These are phyloP conservation scores for Drosophila lutescens DNA, from an alignment of 2,888 invertebrate species.

Conservation along the genomic window DNA sequence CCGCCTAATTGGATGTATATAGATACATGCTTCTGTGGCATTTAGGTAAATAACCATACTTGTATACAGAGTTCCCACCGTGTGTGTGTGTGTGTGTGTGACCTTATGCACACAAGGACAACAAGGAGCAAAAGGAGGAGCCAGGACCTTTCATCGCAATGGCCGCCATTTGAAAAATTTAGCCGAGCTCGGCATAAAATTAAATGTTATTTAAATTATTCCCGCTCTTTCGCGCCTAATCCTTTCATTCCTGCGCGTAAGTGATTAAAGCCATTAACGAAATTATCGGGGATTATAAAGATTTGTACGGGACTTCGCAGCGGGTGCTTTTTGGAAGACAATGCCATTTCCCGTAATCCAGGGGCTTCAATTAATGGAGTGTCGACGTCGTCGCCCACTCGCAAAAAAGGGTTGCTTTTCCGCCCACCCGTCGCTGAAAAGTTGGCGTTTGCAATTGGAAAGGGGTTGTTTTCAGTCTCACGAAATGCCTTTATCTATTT, in stretches of 20 bases:
- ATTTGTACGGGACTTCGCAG: constrained; percentile 71
- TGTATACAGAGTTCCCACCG: constrained; percentile 1
- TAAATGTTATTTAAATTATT: constrained; percentile 51
- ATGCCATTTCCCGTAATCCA: constrained; percentile 83
- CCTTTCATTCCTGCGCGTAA: constrained; percentile 65
- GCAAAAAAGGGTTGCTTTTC: constrained; percentile 51
- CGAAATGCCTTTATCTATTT: neutral
- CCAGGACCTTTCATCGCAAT: constrained; percentile 60
- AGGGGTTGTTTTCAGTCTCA: constrained; percentile 9
- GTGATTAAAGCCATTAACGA: constrained; percentile 84
- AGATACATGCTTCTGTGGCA: constrained; percentile 43
- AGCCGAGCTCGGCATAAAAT: constrained; percentile 43
- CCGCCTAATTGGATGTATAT: constrained; percentile 74
- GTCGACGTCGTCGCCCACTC: constrained; percentile 58
- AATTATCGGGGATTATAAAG: constrained; percentile 83
- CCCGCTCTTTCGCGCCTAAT: constrained; percentile 26
- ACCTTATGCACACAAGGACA: constrained; percentile 57
- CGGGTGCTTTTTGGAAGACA: constrained; percentile 75
- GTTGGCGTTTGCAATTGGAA: constrained; percentile 3
- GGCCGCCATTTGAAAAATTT: constrained; percentile 53
- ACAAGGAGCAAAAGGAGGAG: constrained; percentile 62
- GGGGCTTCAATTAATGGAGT: constrained; percentile 83
- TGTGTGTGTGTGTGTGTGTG: constrained; percentile 25
- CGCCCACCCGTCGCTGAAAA: neutral
- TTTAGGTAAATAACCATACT: constrained; percentile 61